Conservation (phyloP, 2,797 vertebrate species). For the Hoplostethus mediterraneus region DNA sequence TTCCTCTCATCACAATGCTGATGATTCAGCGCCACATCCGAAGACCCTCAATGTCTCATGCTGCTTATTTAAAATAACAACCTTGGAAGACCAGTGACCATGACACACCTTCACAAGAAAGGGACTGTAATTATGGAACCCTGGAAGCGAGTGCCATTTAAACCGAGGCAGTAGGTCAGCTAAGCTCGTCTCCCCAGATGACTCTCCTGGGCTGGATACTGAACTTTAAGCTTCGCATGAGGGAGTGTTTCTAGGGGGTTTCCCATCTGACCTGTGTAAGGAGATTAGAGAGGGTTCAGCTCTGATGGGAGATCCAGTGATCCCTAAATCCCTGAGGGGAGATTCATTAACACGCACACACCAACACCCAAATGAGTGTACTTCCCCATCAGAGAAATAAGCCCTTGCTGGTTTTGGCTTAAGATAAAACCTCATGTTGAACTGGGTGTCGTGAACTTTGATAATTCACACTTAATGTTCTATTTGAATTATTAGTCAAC, state of each 20-base stretch:
- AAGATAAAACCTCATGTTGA: neutral
- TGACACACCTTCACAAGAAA: constrained; percentile 15
- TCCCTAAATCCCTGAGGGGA: constrained; percentile 22
- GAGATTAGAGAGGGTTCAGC: constrained; percentile 63
- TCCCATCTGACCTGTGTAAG: constrained; percentile 58
- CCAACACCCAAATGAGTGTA: constrained; percentile 18
- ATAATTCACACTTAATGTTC: neutral
- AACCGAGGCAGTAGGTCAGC: constrained; percentile 21
- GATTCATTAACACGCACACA: constrained; percentile 26
- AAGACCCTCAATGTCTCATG: neutral
- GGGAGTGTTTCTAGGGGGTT: constrained; percentile 47
- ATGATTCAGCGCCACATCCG: neutral
- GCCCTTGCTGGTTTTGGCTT: neutral
- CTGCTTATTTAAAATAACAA: neutral
- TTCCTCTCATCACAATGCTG: constrained; percentile 20
- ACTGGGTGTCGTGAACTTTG: neutral
- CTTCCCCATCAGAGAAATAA: constrained; percentile 10
- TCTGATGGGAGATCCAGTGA: constrained; percentile 49
- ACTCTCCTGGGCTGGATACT: constrained; percentile 19
- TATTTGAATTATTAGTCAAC: neutral
- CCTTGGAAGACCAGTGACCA: neutral
- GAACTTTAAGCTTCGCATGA: constrained; percentile 43
- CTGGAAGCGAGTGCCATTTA: constrained; percentile 2
- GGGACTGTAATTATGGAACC: neutral
- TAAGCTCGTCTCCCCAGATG: constrained; percentile 32